These are phyloP conservation scores for Mus spretus DNA, from an alignment of 2,797 vertebrate genomes.

Conservation along the genomic window DNA sequence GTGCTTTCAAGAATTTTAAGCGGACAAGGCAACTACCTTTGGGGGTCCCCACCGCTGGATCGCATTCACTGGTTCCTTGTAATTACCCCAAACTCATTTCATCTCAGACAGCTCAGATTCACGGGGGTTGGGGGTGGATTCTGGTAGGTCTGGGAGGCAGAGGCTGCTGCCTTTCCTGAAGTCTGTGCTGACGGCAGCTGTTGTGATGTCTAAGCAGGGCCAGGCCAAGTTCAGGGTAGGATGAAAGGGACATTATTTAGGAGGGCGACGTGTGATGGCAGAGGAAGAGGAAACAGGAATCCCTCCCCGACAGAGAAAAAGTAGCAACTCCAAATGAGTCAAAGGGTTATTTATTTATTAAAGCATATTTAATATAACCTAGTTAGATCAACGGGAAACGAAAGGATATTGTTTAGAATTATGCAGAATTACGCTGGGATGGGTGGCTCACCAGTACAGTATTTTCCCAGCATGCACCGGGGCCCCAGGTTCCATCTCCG, in stretches of 20 bases:
- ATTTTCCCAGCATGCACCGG: background rate
- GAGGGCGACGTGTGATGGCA: background rate
- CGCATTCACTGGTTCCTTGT: conserved; percentile 47
- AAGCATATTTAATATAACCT: background rate
- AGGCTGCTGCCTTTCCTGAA: conserved; percentile 24
- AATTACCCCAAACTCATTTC: conserved; percentile 56
- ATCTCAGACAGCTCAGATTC: conserved; percentile 69
- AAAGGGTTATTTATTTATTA: conserved; percentile 17
- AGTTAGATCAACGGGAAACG: conserved; percentile 9
- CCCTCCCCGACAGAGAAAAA: background rate
- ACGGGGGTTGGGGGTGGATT: background rate
- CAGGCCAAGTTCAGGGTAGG: conserved; percentile 76
- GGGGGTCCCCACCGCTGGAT: conserved; percentile 19
- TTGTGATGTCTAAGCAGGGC: conserved; percentile 68
- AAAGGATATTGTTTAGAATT: conserved; percentile 13
- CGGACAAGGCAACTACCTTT: conserved; percentile 35
- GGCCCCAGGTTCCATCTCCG: background rate
- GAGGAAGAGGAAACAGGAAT: background rate
- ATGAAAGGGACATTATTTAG: conserved; percentile 16
- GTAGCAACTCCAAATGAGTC: background rate
- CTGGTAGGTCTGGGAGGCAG: conserved; percentile 58
- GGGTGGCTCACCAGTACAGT: background rate
- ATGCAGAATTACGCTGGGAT: background rate
- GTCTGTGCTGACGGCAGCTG: conserved; percentile 72
- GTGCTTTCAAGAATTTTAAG: conserved; percentile 66